These are phyloP conservation scores for Brachynemurus nebulosus DNA, from an alignment of 2,888 invertebrate genomes.

Conservation along the genomic window DNA sequence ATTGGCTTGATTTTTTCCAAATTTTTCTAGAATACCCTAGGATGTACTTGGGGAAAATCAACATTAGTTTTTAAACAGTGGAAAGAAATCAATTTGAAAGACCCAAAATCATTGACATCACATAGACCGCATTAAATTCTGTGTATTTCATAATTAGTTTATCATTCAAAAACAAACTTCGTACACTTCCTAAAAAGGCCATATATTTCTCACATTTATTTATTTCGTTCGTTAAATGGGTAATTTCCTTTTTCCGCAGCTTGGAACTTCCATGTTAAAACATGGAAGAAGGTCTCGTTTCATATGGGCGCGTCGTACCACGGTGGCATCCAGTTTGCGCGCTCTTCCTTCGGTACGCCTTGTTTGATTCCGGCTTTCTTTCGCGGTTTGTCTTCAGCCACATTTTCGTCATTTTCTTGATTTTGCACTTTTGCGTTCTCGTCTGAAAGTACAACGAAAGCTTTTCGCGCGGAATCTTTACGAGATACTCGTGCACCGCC, in stretches of 20 bases:
- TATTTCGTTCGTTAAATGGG: background rate
- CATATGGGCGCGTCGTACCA: slow-evolving; percentile 28
- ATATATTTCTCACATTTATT: too few species aligned
- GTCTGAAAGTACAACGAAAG: slow-evolving; percentile 5
- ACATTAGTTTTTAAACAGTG: too few species aligned
- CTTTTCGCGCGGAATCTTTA: slow-evolving; percentile 1
- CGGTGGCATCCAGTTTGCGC: slow-evolving; percentile 33
- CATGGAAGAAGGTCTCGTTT: slow-evolving; percentile 7
- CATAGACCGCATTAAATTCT: too few species aligned
- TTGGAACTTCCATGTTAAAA: slow-evolving; percentile 5
- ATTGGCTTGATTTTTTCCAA: too few species aligned
- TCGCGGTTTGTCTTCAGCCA: background rate
- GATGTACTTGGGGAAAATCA: too few species aligned
- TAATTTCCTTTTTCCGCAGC: slow-evolving; percentile 4
- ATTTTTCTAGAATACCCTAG: too few species aligned
- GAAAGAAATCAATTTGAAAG: too few species aligned
- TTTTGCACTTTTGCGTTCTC: background rate
- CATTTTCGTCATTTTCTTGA: background rate
- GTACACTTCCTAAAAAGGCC: too few species aligned
- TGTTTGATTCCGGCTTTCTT: background rate
- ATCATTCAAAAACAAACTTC: too few species aligned
- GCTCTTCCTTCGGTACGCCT: slow-evolving; percentile 2
- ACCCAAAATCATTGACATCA: too few species aligned
- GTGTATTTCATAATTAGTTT: too few species aligned
- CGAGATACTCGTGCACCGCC: background rate